Base-by-base conservation (phyloP, 2,888 invertebrate genomes). In the Hypomecis atomaria region DNA sequence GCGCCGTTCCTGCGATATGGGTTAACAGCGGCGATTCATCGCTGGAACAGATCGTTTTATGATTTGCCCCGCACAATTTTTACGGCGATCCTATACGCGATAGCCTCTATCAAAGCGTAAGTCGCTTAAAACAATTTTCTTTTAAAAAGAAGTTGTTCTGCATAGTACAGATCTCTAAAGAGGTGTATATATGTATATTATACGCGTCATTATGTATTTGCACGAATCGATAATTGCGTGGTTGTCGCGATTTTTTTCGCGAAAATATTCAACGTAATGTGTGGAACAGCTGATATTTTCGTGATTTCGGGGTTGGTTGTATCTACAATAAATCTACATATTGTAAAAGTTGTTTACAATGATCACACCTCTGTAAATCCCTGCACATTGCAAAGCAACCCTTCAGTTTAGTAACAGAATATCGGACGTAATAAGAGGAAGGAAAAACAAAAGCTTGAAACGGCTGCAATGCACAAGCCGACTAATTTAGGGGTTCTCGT, bases 41-140 rank as follows among this genome's bases (percentile, higher is more conserved):
- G 83, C 76, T 76, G 75, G 77, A 81, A 83, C 82, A 84, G 82
- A 88, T 89, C 85, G 84, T 83, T 89, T 89, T 89, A 89, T 88
- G 87, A 89, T 87, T 83, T 65, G 61, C 60, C 53, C 50, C 52
- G 43, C 42, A 67, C 67, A n/a, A 34, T 54, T 67, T 65, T 74
- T 68, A 68, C 62, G 57, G 37, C 62, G 62, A 68, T 71, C 69
- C 65, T 50, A 13, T 66, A 64, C 49, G 7, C 42, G 45, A 61
- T 66, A 65, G 57, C 38, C 65, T 68, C 54, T 50, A 53, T 63
- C 40, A 38, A 33, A 60, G 47, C 50, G 62, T 53, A 58, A 59
- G 59, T 59, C 59, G 57, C 54, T 53, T 23, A 62, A 66, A 59
- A 60, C 59, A 64, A 69, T 71, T 71, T 69, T 61, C 71, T 72